phyloP scores from a whole-genome alignment of 2,888 invertebrate species.

The Prenolepis imparis region DNA sequence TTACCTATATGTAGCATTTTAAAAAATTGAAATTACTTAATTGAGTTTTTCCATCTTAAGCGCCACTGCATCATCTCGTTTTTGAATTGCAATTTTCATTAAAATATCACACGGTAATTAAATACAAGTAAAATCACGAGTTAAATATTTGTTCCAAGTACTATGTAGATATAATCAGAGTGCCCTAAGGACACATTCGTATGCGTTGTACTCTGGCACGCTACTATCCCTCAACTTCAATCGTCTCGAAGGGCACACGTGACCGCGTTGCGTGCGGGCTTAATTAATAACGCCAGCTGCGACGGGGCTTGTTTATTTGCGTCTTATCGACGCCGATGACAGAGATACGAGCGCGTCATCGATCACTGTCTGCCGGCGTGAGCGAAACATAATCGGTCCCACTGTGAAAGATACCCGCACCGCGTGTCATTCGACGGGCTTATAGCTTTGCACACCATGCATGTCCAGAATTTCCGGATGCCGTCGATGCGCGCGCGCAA shows the following conservation, averaged over 20 bases:
- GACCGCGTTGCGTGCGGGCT: constrained; percentile 46
- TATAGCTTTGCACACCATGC: constrained; percentile 42
- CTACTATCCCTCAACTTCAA: not conserved
- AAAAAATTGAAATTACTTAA: not conserved
- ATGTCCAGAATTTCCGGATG: constrained; percentile 69
- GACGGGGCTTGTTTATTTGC: constrained; percentile 52
- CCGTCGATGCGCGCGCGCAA: constrained; percentile 59
- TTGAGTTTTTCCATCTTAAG: not conserved
- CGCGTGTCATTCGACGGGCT: constrained; percentile 51
- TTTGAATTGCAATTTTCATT: not conserved
- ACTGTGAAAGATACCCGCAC: constrained; percentile 54
- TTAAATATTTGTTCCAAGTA: not conserved
- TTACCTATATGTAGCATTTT: too few species aligned
- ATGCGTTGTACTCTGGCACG: constrained; percentile 14
- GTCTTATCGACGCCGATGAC: constrained; percentile 58
- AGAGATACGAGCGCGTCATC: constrained; percentile 52
- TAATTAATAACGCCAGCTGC: constrained; percentile 56
- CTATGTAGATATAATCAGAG: not conserved
- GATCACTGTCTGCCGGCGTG: constrained; percentile 46
- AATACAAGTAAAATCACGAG: not conserved
- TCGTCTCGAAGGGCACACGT: constrained; percentile 7
- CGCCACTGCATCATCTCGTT: too few species aligned
- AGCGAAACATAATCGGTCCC: constrained; percentile 55
- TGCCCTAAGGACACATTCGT: constrained; percentile 9
- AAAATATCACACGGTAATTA: not conserved